These are phyloP conservation scores for Chlorospingus flavigularis DNA, from an alignment of 2,797 vertebrate species.

Conservation along the genomic window DNA sequence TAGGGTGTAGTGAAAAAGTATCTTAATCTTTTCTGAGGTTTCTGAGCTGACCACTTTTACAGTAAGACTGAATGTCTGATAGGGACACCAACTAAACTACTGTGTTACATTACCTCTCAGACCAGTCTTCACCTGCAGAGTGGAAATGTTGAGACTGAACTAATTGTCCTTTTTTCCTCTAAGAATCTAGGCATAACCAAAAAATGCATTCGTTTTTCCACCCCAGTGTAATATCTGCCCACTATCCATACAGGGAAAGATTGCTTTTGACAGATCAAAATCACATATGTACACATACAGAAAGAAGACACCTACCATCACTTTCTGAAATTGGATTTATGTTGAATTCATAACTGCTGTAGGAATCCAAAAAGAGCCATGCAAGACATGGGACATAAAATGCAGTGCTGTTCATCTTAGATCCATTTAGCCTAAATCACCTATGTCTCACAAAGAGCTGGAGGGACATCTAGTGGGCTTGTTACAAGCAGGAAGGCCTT, in stretches of 20 bases:
- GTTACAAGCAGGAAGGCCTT: background rate
- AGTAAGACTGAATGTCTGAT: background rate
- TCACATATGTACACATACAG: background rate
- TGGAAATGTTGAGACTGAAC: background rate
- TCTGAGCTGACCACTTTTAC: background rate
- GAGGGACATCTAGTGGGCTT: constrained; percentile 65
- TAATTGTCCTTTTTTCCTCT: background rate
- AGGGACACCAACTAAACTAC: background rate
- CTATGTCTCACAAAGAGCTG: constrained; percentile 8
- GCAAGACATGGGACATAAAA: background rate
- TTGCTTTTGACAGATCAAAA: background rate
- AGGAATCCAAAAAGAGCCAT: background rate
- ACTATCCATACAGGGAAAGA: background rate
- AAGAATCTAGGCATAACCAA: background rate
- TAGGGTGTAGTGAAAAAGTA: background rate
- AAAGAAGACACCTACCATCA: background rate
- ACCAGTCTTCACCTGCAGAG: background rate
- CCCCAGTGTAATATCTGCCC: background rate
- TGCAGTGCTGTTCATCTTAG: background rate
- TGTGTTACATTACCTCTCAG: background rate
- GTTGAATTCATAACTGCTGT: background rate
- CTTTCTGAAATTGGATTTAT: background rate
- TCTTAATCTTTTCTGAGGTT: background rate
- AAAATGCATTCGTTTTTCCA: background rate
- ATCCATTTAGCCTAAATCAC: background rate